Percentiles rank a stretch among this genome's conserved stretches.
These are phyloP conservation scores for Clepsis dumicolana DNA, from an alignment of 2,888 invertebrate genomes.

Conservation along the genomic window DNA sequence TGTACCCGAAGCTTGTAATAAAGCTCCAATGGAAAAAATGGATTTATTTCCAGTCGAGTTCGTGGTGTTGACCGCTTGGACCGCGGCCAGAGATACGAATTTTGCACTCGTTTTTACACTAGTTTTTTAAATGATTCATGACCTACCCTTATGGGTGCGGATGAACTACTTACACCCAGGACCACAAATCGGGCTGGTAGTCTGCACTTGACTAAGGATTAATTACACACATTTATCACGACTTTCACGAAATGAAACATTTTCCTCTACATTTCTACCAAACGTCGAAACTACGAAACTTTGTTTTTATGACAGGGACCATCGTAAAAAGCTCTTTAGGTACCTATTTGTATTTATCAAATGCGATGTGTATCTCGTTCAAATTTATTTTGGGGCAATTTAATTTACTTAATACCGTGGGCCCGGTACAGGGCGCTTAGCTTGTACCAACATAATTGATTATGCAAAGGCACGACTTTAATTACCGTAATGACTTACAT, in stretches of 20 bases:
- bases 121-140: slow-evolving; percentile 58
- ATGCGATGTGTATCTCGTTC: slow-evolving; percentile 27
- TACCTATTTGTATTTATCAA: slow-evolving; percentile 36
- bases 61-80: slow-evolving; percentile 61
- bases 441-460: slow-evolving; percentile 44
- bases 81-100: slow-evolving; percentile 56
- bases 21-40: slow-evolving; percentile 46
- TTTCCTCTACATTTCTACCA: slow-evolving; percentile 13
- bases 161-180: slow-evolving; percentile 9
- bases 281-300: not conserved
- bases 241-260: slow-evolving; percentile 13
- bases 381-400: slow-evolving; percentile 45
- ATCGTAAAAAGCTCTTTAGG: slow-evolving; percentile 9
- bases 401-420: slow-evolving; percentile 47
- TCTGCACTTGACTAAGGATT: slow-evolving; percentile 11
- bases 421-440: slow-evolving; percentile 21
- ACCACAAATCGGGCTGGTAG: slow-evolving; percentile 24
- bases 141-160: slow-evolving; percentile 3
- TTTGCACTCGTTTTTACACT: slow-evolving; percentile 58
- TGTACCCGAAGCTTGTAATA: not conserved
- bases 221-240: slow-evolving; percentile 20
- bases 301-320: slow-evolving; percentile 6
- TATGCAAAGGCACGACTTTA: slow-evolving; percentile 51
- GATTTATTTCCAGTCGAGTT: slow-evolving; percentile 52
- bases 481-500: slow-evolving; percentile 47